Base-by-base conservation (phyloP, 2,888 invertebrate species). In the Ormyrus thymus region DNA sequence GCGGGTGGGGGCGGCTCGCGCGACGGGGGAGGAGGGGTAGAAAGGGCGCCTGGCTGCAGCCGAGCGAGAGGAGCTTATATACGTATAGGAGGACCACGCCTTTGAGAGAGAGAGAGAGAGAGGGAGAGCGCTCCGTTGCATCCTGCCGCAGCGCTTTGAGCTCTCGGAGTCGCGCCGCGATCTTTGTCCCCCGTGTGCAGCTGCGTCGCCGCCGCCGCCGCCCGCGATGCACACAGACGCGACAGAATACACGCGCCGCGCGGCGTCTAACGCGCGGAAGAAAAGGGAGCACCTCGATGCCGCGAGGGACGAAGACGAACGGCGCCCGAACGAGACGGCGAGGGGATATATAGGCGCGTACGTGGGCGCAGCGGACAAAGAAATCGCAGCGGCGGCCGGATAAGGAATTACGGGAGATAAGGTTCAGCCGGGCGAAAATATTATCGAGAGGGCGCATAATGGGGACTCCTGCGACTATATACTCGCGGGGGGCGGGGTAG, bases 21-120 rank as follows among this genome's bases (percentile, higher is more conserved):
- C 15, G 64, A 48, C 7, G 10, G 13, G n/a, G 7, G n/a, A 11
- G 56, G 13, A 53, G 8, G 29, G 29, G 59, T 73, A 73, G 76
- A 55, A 15, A 59, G 62, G 48, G 75, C 62, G 65, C 29, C 4
- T n/a, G 56, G 59, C 48, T 4, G 11, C 7, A 59, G 51, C 29
- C 46, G 53, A 48, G 69, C 9, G 50, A 29, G 29, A 29, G 29
- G 29, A 29, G 29, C 29, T 29, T 29, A 29, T 29, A 29, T 29
- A 29, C 29, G 29, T 29, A 4, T 29, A 29, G 29, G 61, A 75
- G 74, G 78, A 70, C 79, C 79, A 79, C 79, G 79, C 79, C 79
- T 79, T 71, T 62, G 68, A 70, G 51, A 58, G 43, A 10, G 29
- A 29, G 29, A 29, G 29, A 29, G 29, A 29, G 29, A 29, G 29